Percentiles rank a stretch among this genome's conserved stretches.
Conservation (phyloP, 2,113 vertebrate species). For the Gallinago undulata region DNA sequence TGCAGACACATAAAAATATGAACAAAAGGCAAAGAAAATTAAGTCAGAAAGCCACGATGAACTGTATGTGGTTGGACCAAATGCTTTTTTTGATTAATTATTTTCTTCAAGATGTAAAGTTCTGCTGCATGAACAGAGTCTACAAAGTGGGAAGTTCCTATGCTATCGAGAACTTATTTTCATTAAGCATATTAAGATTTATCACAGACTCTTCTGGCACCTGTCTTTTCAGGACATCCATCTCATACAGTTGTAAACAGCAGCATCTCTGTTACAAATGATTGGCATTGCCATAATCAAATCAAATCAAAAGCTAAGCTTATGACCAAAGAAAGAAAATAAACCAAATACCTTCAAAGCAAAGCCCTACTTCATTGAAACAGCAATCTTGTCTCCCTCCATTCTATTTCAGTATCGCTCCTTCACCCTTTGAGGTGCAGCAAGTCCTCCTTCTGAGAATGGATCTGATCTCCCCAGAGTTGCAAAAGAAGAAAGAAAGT, state of each 20-base stretch:
- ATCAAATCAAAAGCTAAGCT: neutral
- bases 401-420: neutral
- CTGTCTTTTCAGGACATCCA: neutral
- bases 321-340: neutral
- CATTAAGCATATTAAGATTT: neutral
- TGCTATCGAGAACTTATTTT: neutral
- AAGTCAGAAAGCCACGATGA: neutral
- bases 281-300: neutral
- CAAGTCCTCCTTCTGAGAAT: neutral
- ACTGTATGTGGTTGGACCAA: neutral
- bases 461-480: neutral
- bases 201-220: neutral
- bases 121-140: neutral
- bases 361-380: neutral
- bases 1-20: neutral
- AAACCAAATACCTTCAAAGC: neutral
- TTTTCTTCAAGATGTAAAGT: neutral
- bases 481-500: neutral
- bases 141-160: neutral
- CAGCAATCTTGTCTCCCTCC: neutral
- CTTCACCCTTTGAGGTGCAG: neutral
- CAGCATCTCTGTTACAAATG: neutral
- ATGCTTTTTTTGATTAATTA: neutral
- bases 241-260: neutral
- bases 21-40: neutral